Evolutionary conservation across 1,140 invertebrate species (phyloP).

Genomic region (Saccostrea echinata): DNA sequence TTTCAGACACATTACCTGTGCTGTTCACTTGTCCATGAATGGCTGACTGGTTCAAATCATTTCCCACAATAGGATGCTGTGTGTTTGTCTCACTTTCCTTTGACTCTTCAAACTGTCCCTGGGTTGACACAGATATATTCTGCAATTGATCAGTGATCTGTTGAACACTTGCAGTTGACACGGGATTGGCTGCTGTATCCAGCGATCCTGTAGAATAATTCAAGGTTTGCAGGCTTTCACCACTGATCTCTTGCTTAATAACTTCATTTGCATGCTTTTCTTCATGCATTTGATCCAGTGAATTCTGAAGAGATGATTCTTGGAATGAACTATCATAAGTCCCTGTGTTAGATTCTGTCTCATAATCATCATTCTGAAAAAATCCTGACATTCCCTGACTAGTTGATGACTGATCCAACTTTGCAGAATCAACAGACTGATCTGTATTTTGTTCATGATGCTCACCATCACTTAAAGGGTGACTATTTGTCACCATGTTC

Average conservation of each 20-base stretch:
- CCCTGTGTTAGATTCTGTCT: constrained; percentile 24
- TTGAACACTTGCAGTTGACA: constrained; percentile 15
- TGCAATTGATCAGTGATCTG: constrained; percentile 15
- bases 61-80: not conserved
- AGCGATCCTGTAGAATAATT: constrained; percentile 38
- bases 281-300: not conserved
- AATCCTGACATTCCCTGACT: constrained; percentile 36
- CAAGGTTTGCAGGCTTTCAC: constrained; percentile 65
- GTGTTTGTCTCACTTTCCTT: not conserved
- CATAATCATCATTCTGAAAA: constrained; percentile 36
- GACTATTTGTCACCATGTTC: not conserved
- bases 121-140: not conserved
- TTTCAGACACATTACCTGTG: constrained; percentile 43
- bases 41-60: constrained; percentile 43
- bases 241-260: constrained; percentile 63
- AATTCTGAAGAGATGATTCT: constrained; percentile 33
- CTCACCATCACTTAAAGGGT: not conserved
- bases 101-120: not conserved
- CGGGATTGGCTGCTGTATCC: not conserved
- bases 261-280: not conserved
- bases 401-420: not conserved
- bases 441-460: constrained; percentile 1
- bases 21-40: constrained; percentile 42
- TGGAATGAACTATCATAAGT: constrained; percentile 18
- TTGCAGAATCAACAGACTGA: constrained; percentile 16